Evolutionary conservation across 2,113 vertebrate genomes (phyloP), one percentile per base, ranked within the genome.

Genomic region (Bos javanicus): DNA sequence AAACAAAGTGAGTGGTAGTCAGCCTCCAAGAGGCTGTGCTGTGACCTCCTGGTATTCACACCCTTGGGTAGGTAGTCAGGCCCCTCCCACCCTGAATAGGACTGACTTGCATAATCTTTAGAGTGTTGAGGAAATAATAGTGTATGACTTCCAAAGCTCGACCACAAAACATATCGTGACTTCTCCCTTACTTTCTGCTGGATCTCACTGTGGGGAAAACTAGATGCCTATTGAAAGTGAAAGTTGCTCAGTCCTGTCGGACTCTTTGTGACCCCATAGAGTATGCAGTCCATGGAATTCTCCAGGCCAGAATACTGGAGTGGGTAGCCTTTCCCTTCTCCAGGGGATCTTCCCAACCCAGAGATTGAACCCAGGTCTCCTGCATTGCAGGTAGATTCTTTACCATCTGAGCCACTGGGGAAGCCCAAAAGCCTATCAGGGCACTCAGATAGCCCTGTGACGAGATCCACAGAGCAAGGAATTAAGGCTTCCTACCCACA

Each of bases 181-280:
- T 56, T 92, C 80, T 13, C 50, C 43, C 76, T 48, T 48, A 9
- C 26, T 28, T 46, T 84, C 71, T 43, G 71, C 36, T 74, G 36
- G 71, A 25, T 43, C 71, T 74, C 71, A 74, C 71, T 25, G 36
- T 13, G 11, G 21, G 36, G 36, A 74, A 43, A 43, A 25, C 11
- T 3, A 39, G 36, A 23, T 43, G 71, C 21, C 71, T 48, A 15
- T 25, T 6, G 10, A 71, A 71, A 71, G n/a, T 71, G 67, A 23
- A 71, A 71, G n/a, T 71, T 0, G 0, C n/a, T 71, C 19, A 71
- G 64, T 71, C 19, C 0, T 71, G n/a, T 71, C 67, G 1, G 10
- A 71, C 67, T 71, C 67, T 67, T 67, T 23, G n/a, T 11, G 5
- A 12, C 10, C n/a, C 19, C 21, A 39, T 23, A 19, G 19, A 39